Evolutionary conservation across 2,797 vertebrate species (phyloP).

Genomic region (Astyanax mexicanus): DNA sequence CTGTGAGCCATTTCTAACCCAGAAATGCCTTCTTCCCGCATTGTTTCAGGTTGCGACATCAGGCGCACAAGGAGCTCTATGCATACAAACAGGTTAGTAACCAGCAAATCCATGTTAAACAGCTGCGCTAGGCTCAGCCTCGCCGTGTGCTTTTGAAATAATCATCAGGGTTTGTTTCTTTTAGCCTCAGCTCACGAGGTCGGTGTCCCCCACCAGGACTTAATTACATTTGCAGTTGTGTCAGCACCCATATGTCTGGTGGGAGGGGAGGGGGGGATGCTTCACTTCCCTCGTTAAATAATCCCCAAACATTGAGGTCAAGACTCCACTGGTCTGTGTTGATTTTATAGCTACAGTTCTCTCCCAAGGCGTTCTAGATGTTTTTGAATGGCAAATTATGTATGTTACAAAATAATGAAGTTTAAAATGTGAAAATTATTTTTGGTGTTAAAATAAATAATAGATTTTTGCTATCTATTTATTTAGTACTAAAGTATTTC

Average conservation of each 20-base stretch:
- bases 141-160: neutral
- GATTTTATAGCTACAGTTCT: neutral
- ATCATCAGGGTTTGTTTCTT: slow-evolving; percentile 1
- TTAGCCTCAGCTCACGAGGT: neutral
- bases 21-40: neutral
- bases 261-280: neutral
- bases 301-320: neutral
- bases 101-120: neutral
- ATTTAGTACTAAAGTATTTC: no score
- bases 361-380: no score
- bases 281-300: neutral
- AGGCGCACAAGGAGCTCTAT: slow-evolving; percentile 98
- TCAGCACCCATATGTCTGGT: slow-evolving; percentile 14
- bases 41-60: slow-evolving; percentile 92
- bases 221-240: slow-evolving; percentile 25
- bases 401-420: no score
- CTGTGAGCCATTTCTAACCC: slow-evolving; percentile 33
- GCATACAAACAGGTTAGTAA: slow-evolving; percentile 97
- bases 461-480: no score
- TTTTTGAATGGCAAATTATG: no score
- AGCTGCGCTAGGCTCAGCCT: neutral
- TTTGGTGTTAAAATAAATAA: no score
- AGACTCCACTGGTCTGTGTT: neutral
- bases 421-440: no score
- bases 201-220: neutral